Evolutionary conservation across 2,888 invertebrate genomes (phyloP).

Genomic region (Capitulum mitella): DNA sequence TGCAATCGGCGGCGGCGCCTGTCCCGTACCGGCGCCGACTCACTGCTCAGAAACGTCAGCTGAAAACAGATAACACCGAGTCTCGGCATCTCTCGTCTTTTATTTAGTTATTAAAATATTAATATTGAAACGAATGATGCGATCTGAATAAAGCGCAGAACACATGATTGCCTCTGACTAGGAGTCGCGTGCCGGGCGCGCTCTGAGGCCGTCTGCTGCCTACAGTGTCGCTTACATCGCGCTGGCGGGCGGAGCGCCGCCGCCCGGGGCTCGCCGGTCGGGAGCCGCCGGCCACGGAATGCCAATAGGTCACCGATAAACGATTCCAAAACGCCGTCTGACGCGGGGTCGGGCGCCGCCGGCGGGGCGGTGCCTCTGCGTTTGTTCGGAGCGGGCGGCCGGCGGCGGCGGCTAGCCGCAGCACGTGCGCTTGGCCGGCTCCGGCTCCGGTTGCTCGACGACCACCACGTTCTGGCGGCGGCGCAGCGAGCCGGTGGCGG

Average conservation of each 20-base stretch:
- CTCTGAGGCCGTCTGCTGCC: too few relatives aligned
- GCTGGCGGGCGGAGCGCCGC: too few relatives aligned
- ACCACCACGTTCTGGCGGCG: constrained; percentile 32
- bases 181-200: not conserved
- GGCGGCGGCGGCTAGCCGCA: constrained; percentile 26
- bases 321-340: not conserved
- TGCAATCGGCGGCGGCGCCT: not conserved
- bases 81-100: constrained; percentile 22
- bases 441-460: constrained; percentile 29
- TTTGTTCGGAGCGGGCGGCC: not conserved
- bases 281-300: not conserved
- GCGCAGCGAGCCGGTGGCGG: constrained; percentile 32
- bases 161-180: constrained; percentile 22
- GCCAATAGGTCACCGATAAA: not conserved
- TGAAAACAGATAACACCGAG: constrained; percentile 11
- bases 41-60: not conserved
- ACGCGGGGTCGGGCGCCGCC: not conserved
- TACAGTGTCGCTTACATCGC: too few relatives aligned
- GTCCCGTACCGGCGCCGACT: not conserved
- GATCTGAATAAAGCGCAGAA: constrained; percentile 24
- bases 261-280: too few relatives aligned
- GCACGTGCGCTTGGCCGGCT: constrained; percentile 29
- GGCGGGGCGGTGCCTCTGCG: not conserved
- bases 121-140: constrained; percentile 24
- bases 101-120: constrained; percentile 24